phyloP scores from a whole-genome alignment of 1,140 invertebrate genomes.

The Camponotus pennsylvanicus region DNA sequence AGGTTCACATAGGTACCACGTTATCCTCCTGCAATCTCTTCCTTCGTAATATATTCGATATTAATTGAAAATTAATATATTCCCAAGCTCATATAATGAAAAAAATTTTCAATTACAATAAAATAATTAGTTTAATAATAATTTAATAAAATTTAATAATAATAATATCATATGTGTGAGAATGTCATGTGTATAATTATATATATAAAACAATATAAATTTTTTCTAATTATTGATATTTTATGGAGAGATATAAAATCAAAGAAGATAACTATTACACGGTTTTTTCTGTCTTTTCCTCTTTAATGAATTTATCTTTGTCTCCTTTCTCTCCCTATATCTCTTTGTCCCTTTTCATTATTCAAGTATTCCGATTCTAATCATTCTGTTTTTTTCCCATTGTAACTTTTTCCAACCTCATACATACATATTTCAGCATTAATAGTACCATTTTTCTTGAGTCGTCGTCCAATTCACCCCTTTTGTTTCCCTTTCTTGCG shows the following conservation, averaged over 20 bases:
- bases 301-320: background rate
- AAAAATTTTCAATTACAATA: background rate
- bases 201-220: background rate
- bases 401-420: conserved; percentile 15
- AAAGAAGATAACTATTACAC: background rate
- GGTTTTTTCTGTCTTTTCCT: background rate
- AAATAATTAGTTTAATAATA: background rate
- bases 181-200: background rate
- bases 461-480: conserved; percentile 17
- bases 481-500: conserved; percentile 42
- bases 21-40: background rate
- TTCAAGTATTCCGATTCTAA: conserved; percentile 18
- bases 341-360: background rate
- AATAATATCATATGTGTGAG: background rate
- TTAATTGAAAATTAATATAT: conserved; percentile 35
- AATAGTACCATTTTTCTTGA: conserved; percentile 51
- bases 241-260: background rate
- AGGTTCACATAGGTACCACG: too few species aligned
- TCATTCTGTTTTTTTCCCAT: conserved; percentile 3
- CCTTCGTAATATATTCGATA: background rate
- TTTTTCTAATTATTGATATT: background rate
- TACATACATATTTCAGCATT: conserved; percentile 54
- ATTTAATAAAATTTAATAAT: background rate
- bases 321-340: background rate
- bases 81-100: background rate